Percentiles rank a stretch among this genome's conserved stretches.
phyloP scores from a whole-genome alignment of 2,113 vertebrate species.

The Antechinus flavipes region DNA sequence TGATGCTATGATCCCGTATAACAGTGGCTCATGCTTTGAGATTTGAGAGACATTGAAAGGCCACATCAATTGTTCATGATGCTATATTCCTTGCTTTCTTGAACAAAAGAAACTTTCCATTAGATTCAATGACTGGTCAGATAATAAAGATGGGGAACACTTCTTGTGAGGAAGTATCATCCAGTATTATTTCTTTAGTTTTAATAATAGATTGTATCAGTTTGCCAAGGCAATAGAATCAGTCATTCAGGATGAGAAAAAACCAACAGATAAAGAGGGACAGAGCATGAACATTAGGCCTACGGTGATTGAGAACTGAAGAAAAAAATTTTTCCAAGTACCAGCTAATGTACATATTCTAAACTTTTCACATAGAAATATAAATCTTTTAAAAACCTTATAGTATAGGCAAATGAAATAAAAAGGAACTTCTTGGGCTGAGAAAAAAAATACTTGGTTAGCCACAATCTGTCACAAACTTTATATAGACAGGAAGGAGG shows the following conservation, averaged over 20 bases:
- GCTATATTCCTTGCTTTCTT: neutral
- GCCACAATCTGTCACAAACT: too few relatives aligned
- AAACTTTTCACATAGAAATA: too few relatives aligned
- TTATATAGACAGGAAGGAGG: too few relatives aligned
- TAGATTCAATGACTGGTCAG: neutral
- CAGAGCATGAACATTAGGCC: neutral
- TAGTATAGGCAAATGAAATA: too few relatives aligned
- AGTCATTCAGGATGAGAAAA: neutral
- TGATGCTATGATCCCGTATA: neutral
- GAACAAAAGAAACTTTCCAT: neutral
- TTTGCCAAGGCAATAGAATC: neutral
- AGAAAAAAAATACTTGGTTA: too few relatives aligned
- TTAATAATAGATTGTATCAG: neutral
- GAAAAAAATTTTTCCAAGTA: neutral
- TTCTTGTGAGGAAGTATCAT: neutral
- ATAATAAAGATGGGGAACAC: neutral
- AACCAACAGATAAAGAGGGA: neutral
- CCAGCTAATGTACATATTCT: neutral
- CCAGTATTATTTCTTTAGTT: too few relatives aligned
- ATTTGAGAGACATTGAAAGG: neutral
- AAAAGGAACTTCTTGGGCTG: too few relatives aligned
- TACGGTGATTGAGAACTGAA: neutral
- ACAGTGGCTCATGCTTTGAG: neutral
- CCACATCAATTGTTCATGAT: neutral
- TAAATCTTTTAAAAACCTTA: too few relatives aligned